Evolutionary conservation across 2,797 vertebrate species (phyloP).

Genomic region (Gallinago nigripennis): DNA sequence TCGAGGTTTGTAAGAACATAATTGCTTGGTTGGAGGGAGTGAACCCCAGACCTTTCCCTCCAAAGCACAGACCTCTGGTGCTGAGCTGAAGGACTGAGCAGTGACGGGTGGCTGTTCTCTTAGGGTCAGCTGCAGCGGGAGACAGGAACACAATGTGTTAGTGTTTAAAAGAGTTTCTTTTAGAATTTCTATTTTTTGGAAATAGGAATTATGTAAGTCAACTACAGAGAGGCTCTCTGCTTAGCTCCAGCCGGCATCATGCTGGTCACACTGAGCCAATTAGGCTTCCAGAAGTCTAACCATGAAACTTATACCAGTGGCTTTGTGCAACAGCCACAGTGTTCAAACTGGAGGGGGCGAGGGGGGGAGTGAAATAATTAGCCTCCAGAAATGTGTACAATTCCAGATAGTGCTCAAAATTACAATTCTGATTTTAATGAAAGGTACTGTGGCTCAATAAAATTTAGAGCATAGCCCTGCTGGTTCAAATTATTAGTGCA

Average conservation of each 20-base stretch:
- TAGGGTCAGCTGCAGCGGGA: background rate
- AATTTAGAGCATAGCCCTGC: slow-evolving; percentile 61
- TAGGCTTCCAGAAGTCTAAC: background rate
- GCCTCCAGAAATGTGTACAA: slow-evolving; percentile 23
- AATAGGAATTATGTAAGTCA: background rate
- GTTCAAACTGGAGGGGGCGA: background rate
- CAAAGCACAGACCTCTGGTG: background rate
- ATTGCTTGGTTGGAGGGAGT: background rate
- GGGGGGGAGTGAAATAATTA: background rate
- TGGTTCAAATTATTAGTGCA: slow-evolving; percentile 64
- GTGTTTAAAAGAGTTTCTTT: background rate
- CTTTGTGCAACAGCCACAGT: slow-evolving; percentile 18
- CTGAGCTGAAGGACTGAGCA: background rate
- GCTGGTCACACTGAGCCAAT: slow-evolving; percentile 24
- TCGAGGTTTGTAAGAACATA: background rate
- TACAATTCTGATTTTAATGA: slow-evolving; percentile 61
- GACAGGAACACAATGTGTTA: background rate
- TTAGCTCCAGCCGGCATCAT: background rate
- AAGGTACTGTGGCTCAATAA: slow-evolving; percentile 70
- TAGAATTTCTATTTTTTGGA: background rate
- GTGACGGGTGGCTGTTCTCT: background rate
- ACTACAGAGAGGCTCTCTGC: background rate
- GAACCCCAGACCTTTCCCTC: background rate
- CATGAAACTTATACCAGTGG: background rate
- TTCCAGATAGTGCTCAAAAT: slow-evolving; percentile 51